A percentile compares a stretch with the other conserved stretches of the same genome.
Conservation (phyloP, 1,140 invertebrate species). For the Grapholita molesta region DNA sequence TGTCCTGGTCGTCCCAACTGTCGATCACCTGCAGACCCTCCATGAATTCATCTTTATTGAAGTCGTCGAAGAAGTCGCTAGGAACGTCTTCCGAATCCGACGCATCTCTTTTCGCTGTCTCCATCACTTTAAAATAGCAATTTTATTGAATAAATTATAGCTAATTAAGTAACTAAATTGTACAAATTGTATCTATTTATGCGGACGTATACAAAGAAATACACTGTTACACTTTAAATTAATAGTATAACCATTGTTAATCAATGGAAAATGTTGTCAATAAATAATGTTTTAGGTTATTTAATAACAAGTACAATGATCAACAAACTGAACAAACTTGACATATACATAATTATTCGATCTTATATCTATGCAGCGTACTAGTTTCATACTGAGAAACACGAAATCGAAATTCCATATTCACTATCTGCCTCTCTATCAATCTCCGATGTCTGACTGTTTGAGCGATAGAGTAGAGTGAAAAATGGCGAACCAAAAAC, state of each 20-base stretch:
- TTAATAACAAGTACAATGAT: background rate
- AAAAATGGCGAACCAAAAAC: too few species aligned
- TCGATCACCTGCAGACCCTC: constrained; percentile 69
- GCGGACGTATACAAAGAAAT: background rate
- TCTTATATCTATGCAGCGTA: too few species aligned
- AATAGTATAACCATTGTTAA: too few species aligned
- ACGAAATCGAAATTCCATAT: too few species aligned
- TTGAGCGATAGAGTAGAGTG: too few species aligned
- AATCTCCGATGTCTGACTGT: too few species aligned
- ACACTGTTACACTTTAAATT: too few species aligned
- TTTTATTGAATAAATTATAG: background rate
- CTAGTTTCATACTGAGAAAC: too few species aligned
- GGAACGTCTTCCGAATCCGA: constrained; percentile 61
- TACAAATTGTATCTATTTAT: background rate
- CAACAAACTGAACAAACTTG: too few species aligned
- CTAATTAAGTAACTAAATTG: background rate
- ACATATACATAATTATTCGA: too few species aligned
- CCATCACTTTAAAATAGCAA: background rate
- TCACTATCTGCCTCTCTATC: too few species aligned
- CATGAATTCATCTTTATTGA: constrained; percentile 66
- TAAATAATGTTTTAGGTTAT: background rate
- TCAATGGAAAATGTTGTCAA: background rate
- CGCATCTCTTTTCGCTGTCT: background rate
- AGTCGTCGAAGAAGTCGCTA: constrained; percentile 73
- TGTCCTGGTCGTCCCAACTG: constrained; percentile 54